A percentile compares a stretch with the other conserved stretches of the same genome.
Conservation (phyloP, 2,797 vertebrate genomes). For the Microchirus variegatus region DNA sequence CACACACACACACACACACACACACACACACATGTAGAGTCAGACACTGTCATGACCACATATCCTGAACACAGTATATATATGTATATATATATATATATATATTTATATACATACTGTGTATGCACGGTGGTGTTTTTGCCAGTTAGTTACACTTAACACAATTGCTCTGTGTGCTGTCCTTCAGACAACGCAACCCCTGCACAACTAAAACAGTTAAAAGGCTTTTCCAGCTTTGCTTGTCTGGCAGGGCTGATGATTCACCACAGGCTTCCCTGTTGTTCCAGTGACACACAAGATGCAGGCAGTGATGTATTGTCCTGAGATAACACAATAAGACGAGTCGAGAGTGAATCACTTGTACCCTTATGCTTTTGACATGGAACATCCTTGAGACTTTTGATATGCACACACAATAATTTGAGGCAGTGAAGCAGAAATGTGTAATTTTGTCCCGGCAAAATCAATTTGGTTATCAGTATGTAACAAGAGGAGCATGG, state of each 20-base stretch:
- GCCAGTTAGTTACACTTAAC: constrained; percentile 16
- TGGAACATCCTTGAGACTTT: constrained; percentile 27
- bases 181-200: constrained; percentile 25
- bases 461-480: constrained; percentile 20
- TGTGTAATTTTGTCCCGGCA: constrained; percentile 35
- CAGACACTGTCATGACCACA: constrained; percentile 17
- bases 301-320: constrained; percentile 48
- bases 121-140: constrained; percentile 3
- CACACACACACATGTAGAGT: constrained; percentile 19
- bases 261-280: constrained; percentile 56
- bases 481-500: constrained; percentile 15
- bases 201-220: constrained; percentile 25
- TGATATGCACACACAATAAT: neutral
- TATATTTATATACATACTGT: no score
- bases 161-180: constrained; percentile 16
- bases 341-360: constrained; percentile 59
- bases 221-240: constrained; percentile 28
- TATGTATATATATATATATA: no score
- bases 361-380: constrained; percentile 38
- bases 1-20: constrained; percentile 21
- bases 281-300: constrained; percentile 55
- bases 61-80: neutral
- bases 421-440: no score
- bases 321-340: constrained; percentile 53
- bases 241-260: constrained; percentile 45